A percentile compares a stretch with the other conserved stretches of the same genome.
These are phyloP conservation scores for Pogonocichla stellata DNA, from an alignment of 2,113 vertebrate genomes.

Conservation along the genomic window DNA sequence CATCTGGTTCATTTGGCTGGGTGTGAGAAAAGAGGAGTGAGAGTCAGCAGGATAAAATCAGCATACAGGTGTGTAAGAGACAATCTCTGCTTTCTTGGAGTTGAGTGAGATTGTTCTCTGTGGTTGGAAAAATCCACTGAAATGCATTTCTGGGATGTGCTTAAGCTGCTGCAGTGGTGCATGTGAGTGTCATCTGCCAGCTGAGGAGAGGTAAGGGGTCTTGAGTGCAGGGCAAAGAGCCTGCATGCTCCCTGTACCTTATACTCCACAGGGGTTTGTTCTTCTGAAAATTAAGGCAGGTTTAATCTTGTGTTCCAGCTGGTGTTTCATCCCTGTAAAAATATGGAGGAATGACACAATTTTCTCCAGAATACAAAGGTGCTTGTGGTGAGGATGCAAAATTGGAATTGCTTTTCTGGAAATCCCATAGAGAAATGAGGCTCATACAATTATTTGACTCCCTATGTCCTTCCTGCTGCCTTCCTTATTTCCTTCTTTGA, in stretches of 20 bases:
- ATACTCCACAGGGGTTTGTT: fast-evolving
- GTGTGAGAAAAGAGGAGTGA: neutral
- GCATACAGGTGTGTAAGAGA: fast-evolving
- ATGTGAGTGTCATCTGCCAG: fast-evolving
- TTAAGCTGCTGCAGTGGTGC: neutral
- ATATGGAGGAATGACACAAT: neutral
- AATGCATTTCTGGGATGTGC: neutral
- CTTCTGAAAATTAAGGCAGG: neutral
- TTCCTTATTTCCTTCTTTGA: neutral
- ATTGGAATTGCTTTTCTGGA: neutral
- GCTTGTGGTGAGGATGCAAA: neutral
- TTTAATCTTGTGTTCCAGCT: neutral
- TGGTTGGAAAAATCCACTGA: too few relatives aligned
- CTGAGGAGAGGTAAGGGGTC: neutral
- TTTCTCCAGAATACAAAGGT: neutral
- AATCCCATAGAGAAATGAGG: neutral
- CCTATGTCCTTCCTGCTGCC: neutral
- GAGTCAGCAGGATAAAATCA: neutral
- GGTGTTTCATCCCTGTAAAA: neutral
- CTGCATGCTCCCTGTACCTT: neutral
- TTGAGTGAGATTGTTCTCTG: fast-evolving
- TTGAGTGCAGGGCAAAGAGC: too few relatives aligned
- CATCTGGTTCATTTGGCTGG: neutral
- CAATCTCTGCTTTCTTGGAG: neutral
- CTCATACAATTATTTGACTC: neutral